Base-by-base conservation (phyloP, 2,113 vertebrate species). In the Leucoraja erinaceus region DNA sequence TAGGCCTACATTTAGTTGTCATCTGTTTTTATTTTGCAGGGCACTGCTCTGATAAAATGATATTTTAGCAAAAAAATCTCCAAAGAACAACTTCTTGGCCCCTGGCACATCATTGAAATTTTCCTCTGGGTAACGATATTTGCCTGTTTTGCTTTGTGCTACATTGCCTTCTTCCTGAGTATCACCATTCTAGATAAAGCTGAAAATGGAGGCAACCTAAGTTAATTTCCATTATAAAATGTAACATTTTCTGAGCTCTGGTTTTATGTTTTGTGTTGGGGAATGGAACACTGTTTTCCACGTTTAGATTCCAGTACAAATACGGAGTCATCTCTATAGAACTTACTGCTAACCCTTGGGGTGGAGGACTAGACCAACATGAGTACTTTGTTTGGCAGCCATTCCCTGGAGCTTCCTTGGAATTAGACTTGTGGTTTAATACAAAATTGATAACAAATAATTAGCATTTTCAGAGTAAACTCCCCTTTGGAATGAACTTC, bases 11-110 rank as follows among this genome's bases (percentile, higher is more conserved):
- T 31, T 88, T 88, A 63, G 61, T 12, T 31, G 28, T 88, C 83
- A 88, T 88, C 59, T 88, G 83, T 88, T 88, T 88, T 88, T 88
- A 88, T 61, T 63, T 63, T 63, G 56, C 31, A 56, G 47, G 11
- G 59, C n/a, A 88, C 59, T 8, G 11, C 16, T 61, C 59, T 88
- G 83, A 88, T 63, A 63, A 88, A 88, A 88, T 88, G 83, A 12
- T 20, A 20, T 63, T 88, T 88, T 63, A 63, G 59, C 83, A 88
- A 12, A 88, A 88, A n/a, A 63, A 5, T 63, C 31, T 18, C n/a
- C 11, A 18, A 66, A 2, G 59, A 4, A 66, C 28, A 63, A 88
- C 7, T 7, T 77, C 12, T 61, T 84, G 81, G 47, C 81, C 25
- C 59, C 56, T 88, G 56, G 28, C 10, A 63, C 28, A 63, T 86